Conservation (phyloP, 2,888 invertebrate genomes). For the Smittia sp. region DNA sequence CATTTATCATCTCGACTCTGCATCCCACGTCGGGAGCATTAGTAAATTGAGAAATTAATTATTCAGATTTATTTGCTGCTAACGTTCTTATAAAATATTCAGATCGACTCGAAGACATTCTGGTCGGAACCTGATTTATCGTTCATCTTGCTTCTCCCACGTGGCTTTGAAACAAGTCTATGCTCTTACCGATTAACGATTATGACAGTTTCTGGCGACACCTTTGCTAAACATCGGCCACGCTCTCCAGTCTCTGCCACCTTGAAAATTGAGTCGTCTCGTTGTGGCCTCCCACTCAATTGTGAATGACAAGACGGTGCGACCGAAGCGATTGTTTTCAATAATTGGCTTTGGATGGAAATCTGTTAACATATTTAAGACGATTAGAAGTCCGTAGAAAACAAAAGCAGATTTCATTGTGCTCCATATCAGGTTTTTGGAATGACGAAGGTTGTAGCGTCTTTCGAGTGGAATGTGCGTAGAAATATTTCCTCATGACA, state of each 20-base stretch:
- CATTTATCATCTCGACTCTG: background rate
- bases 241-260: background rate
- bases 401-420: background rate
- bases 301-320: background rate
- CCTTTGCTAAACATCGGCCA: slow-evolving; percentile 4
- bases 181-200: too few relatives aligned
- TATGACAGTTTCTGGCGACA: background rate
- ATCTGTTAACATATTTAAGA: too few relatives aligned
- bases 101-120: background rate
- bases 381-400: background rate
- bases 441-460: background rate
- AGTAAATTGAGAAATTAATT: slow-evolving; percentile 2
- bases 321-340: background rate
- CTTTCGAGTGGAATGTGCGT: background rate
- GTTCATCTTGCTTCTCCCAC: background rate
- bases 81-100: background rate
- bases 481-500: slow-evolving; percentile 12
- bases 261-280: background rate
- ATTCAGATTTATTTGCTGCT: slow-evolving; percentile 8
- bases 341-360: too few relatives aligned
- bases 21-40: background rate
- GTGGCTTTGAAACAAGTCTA: too few relatives aligned
- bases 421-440: background rate
- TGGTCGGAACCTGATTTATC: slow-evolving; percentile 2
- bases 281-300: background rate